A percentile compares a stretch with the other conserved stretches of the same genome.
These are phyloP conservation scores for Mustela lutreola DNA, from an alignment of 2,113 vertebrate genomes.

Conservation along the genomic window DNA sequence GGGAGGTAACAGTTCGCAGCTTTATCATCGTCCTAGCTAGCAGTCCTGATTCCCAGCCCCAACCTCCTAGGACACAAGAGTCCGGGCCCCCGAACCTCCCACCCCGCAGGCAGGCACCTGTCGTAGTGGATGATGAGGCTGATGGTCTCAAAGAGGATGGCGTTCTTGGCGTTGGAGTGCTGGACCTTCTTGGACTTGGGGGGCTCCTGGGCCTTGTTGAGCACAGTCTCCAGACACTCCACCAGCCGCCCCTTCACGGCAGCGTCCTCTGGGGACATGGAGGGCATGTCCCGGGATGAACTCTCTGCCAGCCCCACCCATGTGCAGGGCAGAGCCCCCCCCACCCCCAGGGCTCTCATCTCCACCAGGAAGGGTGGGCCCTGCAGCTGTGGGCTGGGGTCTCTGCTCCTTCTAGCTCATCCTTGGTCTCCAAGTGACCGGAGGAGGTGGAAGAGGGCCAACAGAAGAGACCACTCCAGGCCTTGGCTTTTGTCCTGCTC, in stretches of 20 bases:
- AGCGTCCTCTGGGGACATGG: conserved; percentile 87
- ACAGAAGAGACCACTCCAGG: background rate
- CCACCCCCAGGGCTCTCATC: background rate
- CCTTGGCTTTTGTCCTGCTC: background rate
- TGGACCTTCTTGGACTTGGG: conserved; percentile 98
- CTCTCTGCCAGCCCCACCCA: rapidly evolving
- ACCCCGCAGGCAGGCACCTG: conserved; percentile 40
- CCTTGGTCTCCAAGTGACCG: background rate
- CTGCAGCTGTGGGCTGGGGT: background rate
- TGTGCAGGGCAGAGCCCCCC: background rate
- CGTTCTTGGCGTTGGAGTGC: conserved; percentile 97
- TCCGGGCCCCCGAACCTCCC: background rate
- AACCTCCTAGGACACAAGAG: background rate
- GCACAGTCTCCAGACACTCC: conserved; percentile 95
- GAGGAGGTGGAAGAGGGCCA: background rate
- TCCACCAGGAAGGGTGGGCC: background rate
- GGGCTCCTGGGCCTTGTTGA: conserved; percentile 97
- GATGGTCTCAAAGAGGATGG: conserved; percentile 95
- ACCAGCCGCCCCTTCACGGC: conserved; percentile 95
- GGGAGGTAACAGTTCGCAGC: too few species aligned
- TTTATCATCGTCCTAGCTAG: background rate
- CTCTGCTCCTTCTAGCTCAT: background rate
- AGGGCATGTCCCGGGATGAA: rapidly evolving
- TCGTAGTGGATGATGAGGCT: conserved; percentile 94
- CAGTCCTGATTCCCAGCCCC: background rate